Evolutionary conservation across 2,888 invertebrate species (phyloP), one percentile per base, ranked within the genome.

Genomic region (Theodoxus fluviatilis): DNA sequence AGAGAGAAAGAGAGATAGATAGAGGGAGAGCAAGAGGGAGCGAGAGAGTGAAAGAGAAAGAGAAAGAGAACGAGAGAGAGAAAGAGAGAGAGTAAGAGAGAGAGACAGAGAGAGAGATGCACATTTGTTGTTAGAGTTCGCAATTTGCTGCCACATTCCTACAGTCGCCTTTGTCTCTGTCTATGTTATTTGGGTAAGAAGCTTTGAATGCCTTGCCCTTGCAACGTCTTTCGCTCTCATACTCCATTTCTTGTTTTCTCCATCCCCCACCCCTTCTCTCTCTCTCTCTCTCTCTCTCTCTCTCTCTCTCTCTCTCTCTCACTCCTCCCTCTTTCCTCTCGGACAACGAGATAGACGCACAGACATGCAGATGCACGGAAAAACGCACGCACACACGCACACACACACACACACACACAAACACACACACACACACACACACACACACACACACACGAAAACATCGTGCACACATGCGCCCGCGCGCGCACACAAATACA

Each of bases 241-340:
- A 35, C 4, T 33, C 59, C 22, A 1, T 59, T 37, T 59, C 0
- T 63, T 40, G 37, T 1, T 63, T 40, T 63, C n/a, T 63, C 63
- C 40, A 6, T 63, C 22, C 40, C n/a, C 40, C 61, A 37, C n/a
- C 37, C 63, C 28, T 1, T 63, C 38, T 59, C 33, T 33, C 59
- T 59, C 7, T 43, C 7, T 59, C 33, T 59, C 59, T 63, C 38
- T 63, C 63, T 63, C n/a, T 63, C 63, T 63, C 22, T 63, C 63
- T 63, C n/a, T 63, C 37, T 63, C 2, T 57, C 37, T 63, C 2
- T 57, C 2, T 2, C 2, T 28, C 4, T 28, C 1, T 9, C 28
- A 55, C 0, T 25, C 57, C 9, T 25, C 25, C 9, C 28, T 15
- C 15, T 18, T 3, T 25, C 1, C n/a, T 1, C 52, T 7, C 52